Evolutionary conservation across 2,797 vertebrate species (phyloP).

Genomic region (Leucoraja ocellata): DNA sequence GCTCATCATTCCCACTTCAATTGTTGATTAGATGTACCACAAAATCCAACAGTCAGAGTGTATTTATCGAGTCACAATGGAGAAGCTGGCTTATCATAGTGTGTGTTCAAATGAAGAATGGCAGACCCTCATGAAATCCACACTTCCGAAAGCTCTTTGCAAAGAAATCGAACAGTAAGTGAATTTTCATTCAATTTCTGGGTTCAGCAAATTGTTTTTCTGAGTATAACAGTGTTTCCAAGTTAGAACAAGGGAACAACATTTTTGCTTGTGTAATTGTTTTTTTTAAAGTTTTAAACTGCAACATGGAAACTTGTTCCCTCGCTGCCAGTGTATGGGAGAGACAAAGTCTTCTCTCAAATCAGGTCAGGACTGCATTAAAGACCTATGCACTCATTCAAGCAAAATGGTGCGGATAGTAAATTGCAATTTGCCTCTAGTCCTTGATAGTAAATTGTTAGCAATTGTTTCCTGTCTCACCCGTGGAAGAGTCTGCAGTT

Average conservation of each 20-base stretch:
- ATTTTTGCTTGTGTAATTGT: not conserved
- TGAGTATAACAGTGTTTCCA: not conserved
- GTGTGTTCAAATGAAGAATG: slow-evolving; percentile 94
- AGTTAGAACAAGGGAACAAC: not conserved
- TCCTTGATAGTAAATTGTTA: not conserved
- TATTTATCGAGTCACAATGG: slow-evolving; percentile 97
- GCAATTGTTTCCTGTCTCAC: not conserved
- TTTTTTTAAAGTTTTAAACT: not conserved
- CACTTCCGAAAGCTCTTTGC: slow-evolving; percentile 76
- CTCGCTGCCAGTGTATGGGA: not conserved
- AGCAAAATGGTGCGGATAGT: not conserved
- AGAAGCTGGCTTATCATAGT: slow-evolving; percentile 96
- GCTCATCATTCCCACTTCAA: slow-evolving; percentile 27
- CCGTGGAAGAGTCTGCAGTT: too few species aligned
- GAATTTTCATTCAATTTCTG: not conserved
- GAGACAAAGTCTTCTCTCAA: not conserved
- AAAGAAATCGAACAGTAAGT: slow-evolving; percentile 87
- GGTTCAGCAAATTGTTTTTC: not conserved
- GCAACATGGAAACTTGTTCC: not conserved
- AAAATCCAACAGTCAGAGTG: slow-evolving; percentile 96
- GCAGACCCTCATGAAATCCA: slow-evolving; percentile 83
- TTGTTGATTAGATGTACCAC: slow-evolving; percentile 83
- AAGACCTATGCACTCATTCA: too few species aligned
- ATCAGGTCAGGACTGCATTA: not conserved
- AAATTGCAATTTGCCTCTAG: too few species aligned